Conservation (phyloP, 2,888 invertebrate genomes). For the Rotaria sp. region DNA sequence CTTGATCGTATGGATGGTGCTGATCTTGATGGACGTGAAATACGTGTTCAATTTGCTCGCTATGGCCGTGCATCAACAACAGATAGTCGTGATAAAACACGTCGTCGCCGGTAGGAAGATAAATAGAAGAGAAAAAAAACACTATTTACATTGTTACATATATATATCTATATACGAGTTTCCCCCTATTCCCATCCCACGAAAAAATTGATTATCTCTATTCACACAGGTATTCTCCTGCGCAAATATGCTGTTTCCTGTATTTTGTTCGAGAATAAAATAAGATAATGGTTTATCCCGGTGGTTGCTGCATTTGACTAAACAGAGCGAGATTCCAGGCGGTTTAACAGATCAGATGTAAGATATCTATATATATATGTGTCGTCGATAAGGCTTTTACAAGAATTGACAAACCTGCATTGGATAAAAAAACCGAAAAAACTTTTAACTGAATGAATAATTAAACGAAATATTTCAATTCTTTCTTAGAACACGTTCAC, state of each 20-base stretch:
- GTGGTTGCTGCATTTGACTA: not conserved
- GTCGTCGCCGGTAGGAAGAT: not conserved
- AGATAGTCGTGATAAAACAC: conserved; percentile 9
- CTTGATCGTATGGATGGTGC: conserved; percentile 94
- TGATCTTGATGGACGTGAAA: conserved; percentile 87
- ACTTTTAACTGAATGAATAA: not conserved
- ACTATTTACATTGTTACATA: not conserved
- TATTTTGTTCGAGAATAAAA: conserved; percentile 12
- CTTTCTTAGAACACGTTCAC: conserved; percentile 17
- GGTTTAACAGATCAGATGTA: not conserved
- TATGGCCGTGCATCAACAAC: conserved; percentile 67
- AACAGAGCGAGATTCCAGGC: conserved; percentile 3
- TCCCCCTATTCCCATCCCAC: not conserved
- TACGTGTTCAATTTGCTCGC: conserved; percentile 91
- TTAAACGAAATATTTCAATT: not conserved
- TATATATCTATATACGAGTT: not conserved
- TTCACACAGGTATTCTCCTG: conserved; percentile 4
- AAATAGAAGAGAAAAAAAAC: not conserved
- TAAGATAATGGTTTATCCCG: not conserved
- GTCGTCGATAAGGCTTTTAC: not conserved
- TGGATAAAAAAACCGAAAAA: not conserved
- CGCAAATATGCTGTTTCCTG: not conserved
- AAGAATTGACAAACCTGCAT: not conserved
- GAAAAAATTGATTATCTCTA: conserved; percentile 5
- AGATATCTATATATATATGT: not conserved